These are phyloP conservation scores for Saxidomus purpurata DNA, from an alignment of 1,140 invertebrate species.

Conservation along the genomic window DNA sequence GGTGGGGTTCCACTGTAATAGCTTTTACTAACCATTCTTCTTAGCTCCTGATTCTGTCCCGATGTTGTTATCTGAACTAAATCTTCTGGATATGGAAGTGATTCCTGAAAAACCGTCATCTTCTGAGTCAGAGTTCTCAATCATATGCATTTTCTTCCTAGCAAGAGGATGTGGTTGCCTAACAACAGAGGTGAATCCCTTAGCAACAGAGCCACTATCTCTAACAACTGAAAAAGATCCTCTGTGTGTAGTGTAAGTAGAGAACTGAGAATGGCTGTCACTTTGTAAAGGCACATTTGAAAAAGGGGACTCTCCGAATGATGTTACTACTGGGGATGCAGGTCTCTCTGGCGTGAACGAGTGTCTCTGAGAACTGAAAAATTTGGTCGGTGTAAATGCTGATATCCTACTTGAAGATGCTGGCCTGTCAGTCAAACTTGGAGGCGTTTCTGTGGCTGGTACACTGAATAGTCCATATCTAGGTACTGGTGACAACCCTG, in stretches of 20 bases:
- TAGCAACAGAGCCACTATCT: no score
- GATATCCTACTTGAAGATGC: background rate
- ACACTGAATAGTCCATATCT: conserved; percentile 2
- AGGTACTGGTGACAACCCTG: conserved; percentile 3
- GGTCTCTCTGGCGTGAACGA: conserved; percentile 33
- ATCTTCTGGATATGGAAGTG: conserved; percentile 11
- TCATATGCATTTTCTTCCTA: background rate
- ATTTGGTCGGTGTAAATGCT: background rate
- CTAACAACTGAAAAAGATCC: background rate
- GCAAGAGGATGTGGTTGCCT: no score
- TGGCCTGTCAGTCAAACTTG: conserved; percentile 1
- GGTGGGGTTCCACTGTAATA: no score
- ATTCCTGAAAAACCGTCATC: conserved; percentile 29
- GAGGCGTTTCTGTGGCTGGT: background rate
- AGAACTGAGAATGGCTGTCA: conserved; percentile 29
- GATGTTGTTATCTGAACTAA: conserved; percentile 15
- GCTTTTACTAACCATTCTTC: no score
- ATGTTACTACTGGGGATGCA: background rate
- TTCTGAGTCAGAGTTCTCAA: background rate
- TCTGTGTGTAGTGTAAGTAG: background rate
- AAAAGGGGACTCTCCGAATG: conserved; percentile 37
- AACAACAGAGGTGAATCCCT: background rate
- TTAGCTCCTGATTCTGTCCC: background rate
- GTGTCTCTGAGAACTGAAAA: background rate
- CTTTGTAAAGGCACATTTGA: conserved; percentile 28